Conservation (phyloP, 2,888 invertebrate species). For the Caenorhabditis parvicauda region DNA sequence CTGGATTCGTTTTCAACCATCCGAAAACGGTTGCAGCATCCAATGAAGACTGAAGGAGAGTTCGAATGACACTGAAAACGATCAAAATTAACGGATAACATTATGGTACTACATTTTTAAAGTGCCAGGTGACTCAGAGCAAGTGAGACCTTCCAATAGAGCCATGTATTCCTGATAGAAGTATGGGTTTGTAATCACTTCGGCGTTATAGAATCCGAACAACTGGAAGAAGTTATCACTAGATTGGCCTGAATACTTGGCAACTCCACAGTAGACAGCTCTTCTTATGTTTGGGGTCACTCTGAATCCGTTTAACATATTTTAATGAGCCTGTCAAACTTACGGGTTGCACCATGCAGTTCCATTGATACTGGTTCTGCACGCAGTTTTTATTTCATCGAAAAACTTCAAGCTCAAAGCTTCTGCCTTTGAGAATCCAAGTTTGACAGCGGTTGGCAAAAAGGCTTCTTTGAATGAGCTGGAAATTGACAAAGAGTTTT, state of each 20-base stretch:
- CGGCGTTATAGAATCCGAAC: constrained; percentile 22
- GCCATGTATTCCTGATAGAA: constrained; percentile 38
- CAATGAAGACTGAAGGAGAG: constrained; percentile 12
- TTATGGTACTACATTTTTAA: constrained; percentile 7
- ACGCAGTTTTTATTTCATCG: constrained; percentile 18
- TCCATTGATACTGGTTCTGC: constrained; percentile 22
- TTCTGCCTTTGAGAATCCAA: constrained; percentile 24
- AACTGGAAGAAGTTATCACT: constrained; percentile 26
- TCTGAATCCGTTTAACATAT: constrained; percentile 7
- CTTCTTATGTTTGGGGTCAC: constrained; percentile 27
- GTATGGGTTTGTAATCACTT: constrained; percentile 30
- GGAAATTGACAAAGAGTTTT: too few relatives aligned
- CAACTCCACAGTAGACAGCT: constrained; percentile 39
- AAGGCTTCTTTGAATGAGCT: constrained; percentile 25
- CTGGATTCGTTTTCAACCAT: constrained; percentile 22
- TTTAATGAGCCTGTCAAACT: background rate
- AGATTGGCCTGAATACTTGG: constrained; percentile 14
- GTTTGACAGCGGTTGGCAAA: constrained; percentile 29
- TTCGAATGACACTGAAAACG: constrained; percentile 14
- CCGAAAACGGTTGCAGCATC: constrained; percentile 13
- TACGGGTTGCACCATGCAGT: constrained; percentile 33
- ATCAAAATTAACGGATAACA: background rate
- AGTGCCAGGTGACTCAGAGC: constrained; percentile 13
- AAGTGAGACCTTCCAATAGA: constrained; percentile 27
- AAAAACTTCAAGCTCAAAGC: constrained; percentile 16